These are phyloP conservation scores for Galago senegalensis DNA, from an alignment of 2,797 vertebrate genomes.

Conservation along the genomic window DNA sequence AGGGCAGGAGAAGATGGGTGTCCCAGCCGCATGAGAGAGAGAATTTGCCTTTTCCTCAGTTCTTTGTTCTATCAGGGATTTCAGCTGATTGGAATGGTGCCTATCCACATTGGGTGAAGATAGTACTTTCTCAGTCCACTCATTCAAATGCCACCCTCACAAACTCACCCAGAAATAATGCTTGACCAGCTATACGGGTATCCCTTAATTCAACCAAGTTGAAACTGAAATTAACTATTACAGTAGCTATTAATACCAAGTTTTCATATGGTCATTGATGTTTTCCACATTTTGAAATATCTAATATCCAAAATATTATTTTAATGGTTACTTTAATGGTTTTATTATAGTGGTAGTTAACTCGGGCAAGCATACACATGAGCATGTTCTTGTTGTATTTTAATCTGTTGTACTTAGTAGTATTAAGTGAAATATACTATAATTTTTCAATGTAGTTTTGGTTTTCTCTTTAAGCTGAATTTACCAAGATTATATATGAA, in stretches of 20 bases:
- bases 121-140: background rate
- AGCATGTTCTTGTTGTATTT: background rate
- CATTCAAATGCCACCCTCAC: background rate
- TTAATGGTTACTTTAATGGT: background rate
- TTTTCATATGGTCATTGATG: background rate
- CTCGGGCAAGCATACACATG: background rate
- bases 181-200: background rate
- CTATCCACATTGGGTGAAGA: background rate
- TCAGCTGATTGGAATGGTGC: background rate
- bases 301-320: slow-evolving; percentile 30
- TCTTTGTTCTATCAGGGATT: background rate
- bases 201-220: background rate
- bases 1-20: background rate
- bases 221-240: background rate
- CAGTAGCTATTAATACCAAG: background rate
- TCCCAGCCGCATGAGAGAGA: background rate
- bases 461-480: slow-evolving; percentile 9
- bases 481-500: slow-evolving; percentile 4
- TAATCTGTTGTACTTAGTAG: background rate
- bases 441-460: background rate
- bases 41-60: background rate
- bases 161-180: background rate
- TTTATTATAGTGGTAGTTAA: slow-evolving; percentile 36
- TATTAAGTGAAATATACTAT: background rate
- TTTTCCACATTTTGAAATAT: slow-evolving; percentile 1